Conservation (phyloP, 2,888 invertebrate genomes). For the Xanthorhoe spadicearia region DNA sequence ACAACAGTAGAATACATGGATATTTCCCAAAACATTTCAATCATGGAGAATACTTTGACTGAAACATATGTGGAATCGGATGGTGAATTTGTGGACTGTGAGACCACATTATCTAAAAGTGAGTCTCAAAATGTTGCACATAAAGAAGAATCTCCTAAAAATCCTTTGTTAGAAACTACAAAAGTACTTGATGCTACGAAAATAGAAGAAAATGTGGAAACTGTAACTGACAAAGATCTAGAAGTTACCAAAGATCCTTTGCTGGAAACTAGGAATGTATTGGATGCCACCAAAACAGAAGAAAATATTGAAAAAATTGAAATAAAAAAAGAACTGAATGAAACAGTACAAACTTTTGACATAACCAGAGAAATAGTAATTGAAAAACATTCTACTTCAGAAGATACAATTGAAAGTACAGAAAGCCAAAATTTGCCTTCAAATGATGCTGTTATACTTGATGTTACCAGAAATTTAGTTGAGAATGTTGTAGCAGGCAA, state of each 20-base stretch:
- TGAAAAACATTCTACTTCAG: conserved; percentile 4
- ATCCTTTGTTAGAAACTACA: conserved; percentile 4
- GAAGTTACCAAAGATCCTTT: too few species aligned
- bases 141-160: conserved; percentile 17
- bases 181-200: conserved; percentile 2
- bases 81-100: conserved; percentile 77
- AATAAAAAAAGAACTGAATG: conserved; percentile 9
- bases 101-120: conserved; percentile 71
- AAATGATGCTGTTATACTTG: neutral
- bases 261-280: neutral
- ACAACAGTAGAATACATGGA: conserved; percentile 72
- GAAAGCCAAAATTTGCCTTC: neutral
- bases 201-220: neutral
- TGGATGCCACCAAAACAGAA: neutral
- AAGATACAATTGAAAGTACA: conserved; percentile 14
- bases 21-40: conserved; percentile 65
- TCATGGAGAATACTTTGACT: conserved; percentile 56
- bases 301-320: neutral
- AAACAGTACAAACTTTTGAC: conserved; percentile 1
- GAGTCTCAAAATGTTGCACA: conserved; percentile 42
- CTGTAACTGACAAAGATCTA: too few species aligned
- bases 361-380: conserved; percentile 5
- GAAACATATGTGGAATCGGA: conserved; percentile 65
- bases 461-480: neutral
- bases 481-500: conserved; percentile 6